Evolutionary conservation across 37 sponge, comb jelly and placozoan species (phyloP), one percentile per base, ranked within the genome.

Genomic region (Halisarca cf. caerulea): DNA sequence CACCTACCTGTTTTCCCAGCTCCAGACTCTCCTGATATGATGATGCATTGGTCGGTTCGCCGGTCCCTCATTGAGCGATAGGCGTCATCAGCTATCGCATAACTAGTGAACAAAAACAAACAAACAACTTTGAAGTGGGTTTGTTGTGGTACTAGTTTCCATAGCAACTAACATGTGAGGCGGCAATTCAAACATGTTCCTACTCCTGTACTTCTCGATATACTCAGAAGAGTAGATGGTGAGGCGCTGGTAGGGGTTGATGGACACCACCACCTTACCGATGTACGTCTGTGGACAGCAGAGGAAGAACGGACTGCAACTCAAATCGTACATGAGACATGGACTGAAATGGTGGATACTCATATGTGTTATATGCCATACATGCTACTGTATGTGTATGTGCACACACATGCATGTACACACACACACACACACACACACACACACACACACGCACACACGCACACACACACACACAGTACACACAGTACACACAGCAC

Each of bases 21-120:
- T 53, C 96, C 96, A 60, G 93, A 91, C 75, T 95, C 96, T 28
- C 96, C 96, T 2, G 93, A 88, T 14, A 96, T 96, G 66, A 96
- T 96, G 24, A 96, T 80, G 44, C 96, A 96, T 58, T 96, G 96
- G 80, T 96, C 92, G 37, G 40, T 32, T 34, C 88, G 23, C 28
- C 73, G 51, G 45, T 93, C 94, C 59, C 91, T 85, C 94, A 96
- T 82, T 41, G 91, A 92, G 8, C 89, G 89, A 53, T 93, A 96
- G 30, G 96, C 91, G 30, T 82, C 72, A 69, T 93, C 94, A 25
- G 91, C 58, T 20, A 96, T 80, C 24, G 96, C 94, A 89, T 78
- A 96, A 37, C 96, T 95, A 59, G 9, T 47, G 27, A 9, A 33
- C 51, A 58, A 20, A 69, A 28, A 72, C 24, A 80, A 59, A 7